Evolutionary conservation across 2,888 invertebrate genomes (phyloP).

Genomic region (Drosophila peninsularis): DNA sequence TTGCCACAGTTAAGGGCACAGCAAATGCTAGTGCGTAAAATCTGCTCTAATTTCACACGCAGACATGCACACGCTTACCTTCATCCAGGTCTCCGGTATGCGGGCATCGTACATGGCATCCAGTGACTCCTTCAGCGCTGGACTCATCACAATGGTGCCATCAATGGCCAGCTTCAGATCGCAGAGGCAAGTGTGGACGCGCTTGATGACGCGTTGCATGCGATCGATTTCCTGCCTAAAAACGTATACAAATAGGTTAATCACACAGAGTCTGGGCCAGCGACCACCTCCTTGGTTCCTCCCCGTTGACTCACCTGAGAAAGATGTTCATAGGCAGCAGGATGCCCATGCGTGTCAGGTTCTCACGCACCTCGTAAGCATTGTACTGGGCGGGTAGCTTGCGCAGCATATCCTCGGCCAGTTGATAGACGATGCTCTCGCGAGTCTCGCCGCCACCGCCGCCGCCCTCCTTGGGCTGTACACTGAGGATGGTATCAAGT

Average conservation of each 20-base stretch:
- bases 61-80: constrained; percentile 86
- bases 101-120: constrained; percentile 99
- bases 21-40: constrained; percentile 35
- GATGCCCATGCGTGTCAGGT: constrained; percentile 95
- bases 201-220: constrained; percentile 93
- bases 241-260: constrained; percentile 20
- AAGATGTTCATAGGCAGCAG: constrained; percentile 98
- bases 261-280: background rate
- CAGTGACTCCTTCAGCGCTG: constrained; percentile 92
- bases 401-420: constrained; percentile 96
- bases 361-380: constrained; percentile 95
- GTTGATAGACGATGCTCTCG: constrained; percentile 95
- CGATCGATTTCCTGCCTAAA: constrained; percentile 90
- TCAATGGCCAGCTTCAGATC: constrained; percentile 98
- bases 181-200: constrained; percentile 91
- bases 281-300: too few species aligned
- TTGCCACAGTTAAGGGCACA: constrained; percentile 40
- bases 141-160: constrained; percentile 98
- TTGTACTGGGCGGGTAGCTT: constrained; percentile 94
- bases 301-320: constrained; percentile 86
- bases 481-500: constrained; percentile 96
- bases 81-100: constrained; percentile 96
- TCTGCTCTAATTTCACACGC: constrained; percentile 24
- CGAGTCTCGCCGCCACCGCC: constrained; percentile 95
- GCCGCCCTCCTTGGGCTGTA: constrained; percentile 98